Percentiles rank a stretch among this genome's conserved stretches.
These are phyloP conservation scores for Meta bourneti DNA, from an alignment of 2,888 invertebrate species.

Conservation along the genomic window DNA sequence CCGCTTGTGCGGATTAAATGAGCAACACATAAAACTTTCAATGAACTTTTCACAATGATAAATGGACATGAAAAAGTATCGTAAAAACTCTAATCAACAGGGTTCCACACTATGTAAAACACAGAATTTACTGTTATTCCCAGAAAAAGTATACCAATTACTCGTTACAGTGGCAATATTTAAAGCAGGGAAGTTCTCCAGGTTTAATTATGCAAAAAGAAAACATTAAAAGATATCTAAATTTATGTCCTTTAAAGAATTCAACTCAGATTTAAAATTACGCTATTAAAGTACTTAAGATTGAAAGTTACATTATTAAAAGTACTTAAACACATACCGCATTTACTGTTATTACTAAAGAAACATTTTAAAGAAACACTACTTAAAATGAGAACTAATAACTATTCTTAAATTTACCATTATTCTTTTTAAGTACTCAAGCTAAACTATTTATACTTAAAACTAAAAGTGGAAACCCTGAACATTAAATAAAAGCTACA, in stretches of 20 bases:
- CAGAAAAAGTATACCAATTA: neutral
- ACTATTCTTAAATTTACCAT: no score
- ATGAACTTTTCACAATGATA: slow-evolving; percentile 45
- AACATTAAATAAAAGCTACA: no score
- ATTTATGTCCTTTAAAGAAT: neutral
- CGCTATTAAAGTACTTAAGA: neutral
- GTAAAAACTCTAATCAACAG: neutral
- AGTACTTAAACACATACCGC: neutral
- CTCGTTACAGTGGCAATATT: no score
- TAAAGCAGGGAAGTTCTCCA: neutral
- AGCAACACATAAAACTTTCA: slow-evolving; percentile 50
- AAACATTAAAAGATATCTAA: neutral
- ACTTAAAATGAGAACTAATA: no score
- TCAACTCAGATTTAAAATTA: neutral
- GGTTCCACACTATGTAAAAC: neutral
- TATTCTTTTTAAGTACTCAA: no score
- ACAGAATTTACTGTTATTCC: neutral
- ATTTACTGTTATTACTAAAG: no score
- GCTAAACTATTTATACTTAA: no score
- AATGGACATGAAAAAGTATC: neutral
- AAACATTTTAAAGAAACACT: no score
- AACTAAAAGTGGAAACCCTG: no score
- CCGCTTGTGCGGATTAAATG: slow-evolving; percentile 63
- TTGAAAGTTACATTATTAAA: neutral
- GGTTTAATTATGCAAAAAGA: neutral